Evolutionary conservation across 2,888 invertebrate species (phyloP).

Genomic region (Camptogramma bilineatum): DNA sequence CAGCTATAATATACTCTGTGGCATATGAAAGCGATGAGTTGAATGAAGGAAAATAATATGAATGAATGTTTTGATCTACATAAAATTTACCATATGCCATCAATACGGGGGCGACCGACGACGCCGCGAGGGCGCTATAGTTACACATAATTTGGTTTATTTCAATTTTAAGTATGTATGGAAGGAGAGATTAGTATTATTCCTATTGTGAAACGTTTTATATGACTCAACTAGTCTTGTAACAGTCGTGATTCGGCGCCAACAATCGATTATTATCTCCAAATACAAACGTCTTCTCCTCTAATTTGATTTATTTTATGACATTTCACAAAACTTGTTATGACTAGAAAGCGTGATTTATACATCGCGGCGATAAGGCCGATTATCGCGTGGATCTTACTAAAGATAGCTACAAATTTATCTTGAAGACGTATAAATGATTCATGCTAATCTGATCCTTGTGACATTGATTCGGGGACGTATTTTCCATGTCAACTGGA

Average conservation of each 20-base stretch:
- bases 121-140: no score
- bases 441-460: conserved; percentile 39
- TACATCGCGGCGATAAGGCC: conserved; percentile 18
- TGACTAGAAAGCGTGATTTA: conserved; percentile 43
- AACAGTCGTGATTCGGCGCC: conserved; percentile 21
- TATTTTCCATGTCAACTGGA: conserved; percentile 44
- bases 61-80: no score
- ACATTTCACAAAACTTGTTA: conserved; percentile 39
- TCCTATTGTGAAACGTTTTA: conserved; percentile 1
- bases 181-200: no score
- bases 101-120: no score
- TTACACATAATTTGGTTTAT: no score
- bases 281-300: conserved; percentile 32
- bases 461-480: conserved; percentile 34
- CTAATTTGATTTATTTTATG: conserved; percentile 44
- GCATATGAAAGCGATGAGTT: no score
- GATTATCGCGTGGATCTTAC: conserved; percentile 26
- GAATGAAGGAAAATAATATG: no score
- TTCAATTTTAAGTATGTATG: no score
- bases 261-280: conserved; percentile 29
- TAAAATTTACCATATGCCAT: no score
- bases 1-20: conserved; percentile 5
- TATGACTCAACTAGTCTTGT: conserved; percentile 7
- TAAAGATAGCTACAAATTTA: conserved; percentile 27
- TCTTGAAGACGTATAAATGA: conserved; percentile 21